These are phyloP conservation scores for Acipenser ruthenus DNA, from an alignment of 2,797 vertebrate genomes.

Conservation along the genomic window DNA sequence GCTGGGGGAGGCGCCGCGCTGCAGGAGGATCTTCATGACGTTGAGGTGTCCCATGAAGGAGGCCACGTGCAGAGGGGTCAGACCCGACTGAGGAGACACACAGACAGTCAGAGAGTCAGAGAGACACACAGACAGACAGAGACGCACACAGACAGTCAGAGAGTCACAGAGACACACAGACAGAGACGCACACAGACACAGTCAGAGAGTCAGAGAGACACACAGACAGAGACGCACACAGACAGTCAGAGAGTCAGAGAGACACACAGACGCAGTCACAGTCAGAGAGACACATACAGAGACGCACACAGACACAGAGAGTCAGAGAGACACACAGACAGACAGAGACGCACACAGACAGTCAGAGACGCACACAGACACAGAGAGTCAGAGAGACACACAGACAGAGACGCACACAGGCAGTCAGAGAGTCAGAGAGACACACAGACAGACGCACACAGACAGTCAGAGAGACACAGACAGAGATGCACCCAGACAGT, in stretches of 20 bases:
- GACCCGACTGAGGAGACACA: slow-evolving; percentile 68
- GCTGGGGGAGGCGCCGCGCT: slow-evolving; percentile 87
- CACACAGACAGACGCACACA: too few species aligned
- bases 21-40: slow-evolving; percentile 83
- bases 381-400: slow-evolving; percentile 15
- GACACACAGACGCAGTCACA: slow-evolving; percentile 14
- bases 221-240: slow-evolving; percentile 13
- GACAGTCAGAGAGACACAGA: slow-evolving; percentile 3
- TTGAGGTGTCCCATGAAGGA: slow-evolving; percentile 93
- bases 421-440: too few species aligned
- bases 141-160: slow-evolving; percentile 7
- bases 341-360: background rate
- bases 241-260: background rate
- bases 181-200: slow-evolving; percentile 6
- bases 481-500: slow-evolving; percentile 2
- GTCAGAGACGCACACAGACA: background rate
- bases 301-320: background rate
- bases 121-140: slow-evolving; percentile 7
- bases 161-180: background rate
- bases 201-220: background rate
- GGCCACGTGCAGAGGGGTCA: slow-evolving; percentile 92
- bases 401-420: background rate
- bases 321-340: slow-evolving; percentile 5
- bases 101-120: slow-evolving; percentile 6
- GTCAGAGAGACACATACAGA: slow-evolving; percentile 6